Evolutionary conservation across 2,888 invertebrate species (phyloP), one percentile per base, ranked within the genome.

Genomic region (Metellina segmentata): DNA sequence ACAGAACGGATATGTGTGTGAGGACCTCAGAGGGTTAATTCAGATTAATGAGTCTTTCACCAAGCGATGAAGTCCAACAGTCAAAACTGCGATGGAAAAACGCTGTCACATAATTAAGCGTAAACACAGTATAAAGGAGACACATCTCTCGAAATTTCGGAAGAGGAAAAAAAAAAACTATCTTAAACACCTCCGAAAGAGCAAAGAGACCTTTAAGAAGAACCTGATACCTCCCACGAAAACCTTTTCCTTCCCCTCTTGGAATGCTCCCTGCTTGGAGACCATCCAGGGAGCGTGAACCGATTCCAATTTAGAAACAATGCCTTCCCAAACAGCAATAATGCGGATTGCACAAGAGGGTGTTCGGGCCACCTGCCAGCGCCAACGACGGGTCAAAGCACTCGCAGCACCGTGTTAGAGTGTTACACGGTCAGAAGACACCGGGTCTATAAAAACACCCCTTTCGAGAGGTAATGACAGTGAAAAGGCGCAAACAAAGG

Each of bases 401-500:
- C 91, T 69, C 82, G 83, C 8, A 34, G n/a, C 69, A 16, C 52
- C 11, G 7, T 48, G 81, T 81, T 82, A 51, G 16, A 71, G 75
- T 77, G 89, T 82, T 70, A 82, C 89, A 82, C 89, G 90, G 90
- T 91, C 90, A 90, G 70, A 90, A 85, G 90, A 83, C 90, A 91
- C 81, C 75, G 85, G 85, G 81, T 91, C 77, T 52, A 51, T 74
- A 48, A 49, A 86, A 81, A 77, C 79, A 70, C 72, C 72, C 52
- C 70, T 85, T 69, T 7, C 13, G 34, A 78, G 52, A 19, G 81
- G 48, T 74, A 69, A 75, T 88, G 88, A 81, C 88, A 88, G 75
- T 88, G 88, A 88, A 81, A 51, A 51, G 19, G 16, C 61, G 34
- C 13, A 51, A 7, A 81, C 70, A 78, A 70, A n/a, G 61, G 78